Evolutionary conservation across 2,888 invertebrate genomes (phyloP).

Genomic region (Catocala fraxini): DNA sequence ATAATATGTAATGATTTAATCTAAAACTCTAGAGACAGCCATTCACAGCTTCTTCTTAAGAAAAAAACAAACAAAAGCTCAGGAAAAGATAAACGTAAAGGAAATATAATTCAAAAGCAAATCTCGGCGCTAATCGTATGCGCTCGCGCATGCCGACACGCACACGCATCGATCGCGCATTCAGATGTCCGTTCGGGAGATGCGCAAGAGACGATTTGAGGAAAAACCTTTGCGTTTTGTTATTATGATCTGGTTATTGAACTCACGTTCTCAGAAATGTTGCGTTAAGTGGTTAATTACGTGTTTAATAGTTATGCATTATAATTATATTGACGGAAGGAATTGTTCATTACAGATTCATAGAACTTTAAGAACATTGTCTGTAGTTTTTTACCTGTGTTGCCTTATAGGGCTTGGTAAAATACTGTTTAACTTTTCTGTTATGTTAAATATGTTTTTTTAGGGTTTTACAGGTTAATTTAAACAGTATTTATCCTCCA

Average conservation of each 20-base stretch:
- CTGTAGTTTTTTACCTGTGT: too few relatives aligned
- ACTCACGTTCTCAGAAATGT: constrained; percentile 37
- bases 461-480: too few relatives aligned
- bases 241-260: constrained; percentile 56
- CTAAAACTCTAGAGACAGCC: too few relatives aligned
- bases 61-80: background rate
- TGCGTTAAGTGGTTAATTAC: constrained; percentile 2
- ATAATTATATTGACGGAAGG: too few relatives aligned
- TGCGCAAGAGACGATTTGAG: constrained; percentile 49
- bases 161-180: constrained; percentile 39
- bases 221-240: constrained; percentile 45
- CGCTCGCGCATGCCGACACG: constrained; percentile 45
- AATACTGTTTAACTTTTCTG: too few relatives aligned
- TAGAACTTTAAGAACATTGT: too few relatives aligned
- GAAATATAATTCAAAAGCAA: constrained; percentile 46
- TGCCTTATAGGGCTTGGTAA: too few relatives aligned
- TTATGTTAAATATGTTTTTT: too few relatives aligned
- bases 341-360: too few relatives aligned
- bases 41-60: too few relatives aligned
- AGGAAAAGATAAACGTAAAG: constrained; percentile 18
- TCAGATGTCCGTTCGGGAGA: constrained; percentile 37
- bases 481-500: too few relatives aligned
- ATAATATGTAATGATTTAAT: too few relatives aligned
- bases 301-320: constrained; percentile 6
- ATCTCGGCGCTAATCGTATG: constrained; percentile 46